These are phyloP conservation scores for Leucophenga maculata DNA, from an alignment of 2,888 invertebrate species.

Conservation along the genomic window DNA sequence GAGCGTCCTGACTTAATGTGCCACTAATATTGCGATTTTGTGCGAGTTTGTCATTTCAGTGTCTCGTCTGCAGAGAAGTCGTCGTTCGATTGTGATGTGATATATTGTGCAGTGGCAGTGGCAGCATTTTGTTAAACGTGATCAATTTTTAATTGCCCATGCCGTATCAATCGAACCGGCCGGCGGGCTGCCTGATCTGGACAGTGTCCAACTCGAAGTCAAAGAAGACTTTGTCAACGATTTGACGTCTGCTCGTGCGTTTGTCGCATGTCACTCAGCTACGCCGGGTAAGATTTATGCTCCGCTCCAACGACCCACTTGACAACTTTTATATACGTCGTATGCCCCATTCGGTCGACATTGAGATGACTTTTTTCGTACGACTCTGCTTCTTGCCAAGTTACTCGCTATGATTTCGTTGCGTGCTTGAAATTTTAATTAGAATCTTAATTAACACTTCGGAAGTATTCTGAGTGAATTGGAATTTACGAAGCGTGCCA, in stretches of 20 bases:
- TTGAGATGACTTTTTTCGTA: constrained; percentile 9
- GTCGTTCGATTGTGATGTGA: constrained; percentile 43
- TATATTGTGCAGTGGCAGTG: constrained; percentile 55
- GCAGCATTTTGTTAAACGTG: constrained; percentile 68
- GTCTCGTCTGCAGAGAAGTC: constrained; percentile 6
- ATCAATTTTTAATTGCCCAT: constrained; percentile 70
- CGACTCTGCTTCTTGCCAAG: neutral
- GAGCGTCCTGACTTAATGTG: constrained; percentile 54
- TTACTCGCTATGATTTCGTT: constrained; percentile 23
- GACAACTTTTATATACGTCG: constrained; percentile 37
- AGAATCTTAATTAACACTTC: constrained; percentile 64
- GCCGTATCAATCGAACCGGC: constrained; percentile 57
- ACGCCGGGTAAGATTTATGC: constrained; percentile 53
- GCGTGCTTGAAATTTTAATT: constrained; percentile 62
- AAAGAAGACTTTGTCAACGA: neutral
- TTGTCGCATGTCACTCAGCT: constrained; percentile 67
- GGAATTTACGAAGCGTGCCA: constrained; percentile 55
- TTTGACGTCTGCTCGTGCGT: constrained; percentile 46
- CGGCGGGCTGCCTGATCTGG: constrained; percentile 1
- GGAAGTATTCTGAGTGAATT: neutral
- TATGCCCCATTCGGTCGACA: constrained; percentile 30
- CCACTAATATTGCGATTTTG: constrained; percentile 46
- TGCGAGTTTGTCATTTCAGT: constrained; percentile 56
- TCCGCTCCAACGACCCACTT: constrained; percentile 32
- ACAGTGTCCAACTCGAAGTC: neutral